Percentiles rank a stretch among this genome's conserved stretches.
Evolutionary conservation across 2,113 vertebrate genomes (phyloP).

Genomic region (Hippocampus comes): DNA sequence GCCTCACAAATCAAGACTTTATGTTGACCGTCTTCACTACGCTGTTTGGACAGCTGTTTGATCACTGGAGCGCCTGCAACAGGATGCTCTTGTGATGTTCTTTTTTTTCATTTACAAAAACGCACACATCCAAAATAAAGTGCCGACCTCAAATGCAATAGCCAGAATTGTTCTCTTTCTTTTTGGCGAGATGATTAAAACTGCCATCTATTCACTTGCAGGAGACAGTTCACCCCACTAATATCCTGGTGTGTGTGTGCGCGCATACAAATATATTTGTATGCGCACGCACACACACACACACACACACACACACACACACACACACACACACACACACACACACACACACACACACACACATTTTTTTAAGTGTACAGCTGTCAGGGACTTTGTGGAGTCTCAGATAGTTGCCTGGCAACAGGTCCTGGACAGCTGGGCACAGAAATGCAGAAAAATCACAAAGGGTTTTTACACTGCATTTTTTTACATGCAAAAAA

Average conservation of each 20-base stretch:
- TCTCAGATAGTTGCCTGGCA: conserved; percentile 2
- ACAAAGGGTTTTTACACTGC: background rate
- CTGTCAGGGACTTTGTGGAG: conserved; percentile 1
- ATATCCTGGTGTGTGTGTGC: background rate
- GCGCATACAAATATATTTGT: no score
- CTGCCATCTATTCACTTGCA: background rate
- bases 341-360: background rate
- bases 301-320: background rate
- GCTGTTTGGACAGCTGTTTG: conserved; percentile 76
- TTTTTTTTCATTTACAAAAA: background rate
- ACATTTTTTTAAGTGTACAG: background rate
- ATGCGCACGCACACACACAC: no score
- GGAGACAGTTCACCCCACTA: background rate
- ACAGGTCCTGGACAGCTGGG: conserved; percentile 8
- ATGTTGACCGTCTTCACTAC: conserved; percentile 73
- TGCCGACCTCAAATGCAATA: background rate
- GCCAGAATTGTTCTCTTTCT: background rate
- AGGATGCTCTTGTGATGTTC: background rate
- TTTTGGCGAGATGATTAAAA: background rate
- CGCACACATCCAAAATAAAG: background rate
- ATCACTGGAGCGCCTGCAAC: conserved; percentile 85
- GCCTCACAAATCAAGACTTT: conserved; percentile 85
- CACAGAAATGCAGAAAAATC: background rate
- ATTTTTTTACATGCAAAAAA: conserved; percentile 2
- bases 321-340: no score